Percentiles rank a stretch among this genome's conserved stretches.
Conservation (phyloP, 2,113 vertebrate genomes). For the Sebastes schlegelii region DNA sequence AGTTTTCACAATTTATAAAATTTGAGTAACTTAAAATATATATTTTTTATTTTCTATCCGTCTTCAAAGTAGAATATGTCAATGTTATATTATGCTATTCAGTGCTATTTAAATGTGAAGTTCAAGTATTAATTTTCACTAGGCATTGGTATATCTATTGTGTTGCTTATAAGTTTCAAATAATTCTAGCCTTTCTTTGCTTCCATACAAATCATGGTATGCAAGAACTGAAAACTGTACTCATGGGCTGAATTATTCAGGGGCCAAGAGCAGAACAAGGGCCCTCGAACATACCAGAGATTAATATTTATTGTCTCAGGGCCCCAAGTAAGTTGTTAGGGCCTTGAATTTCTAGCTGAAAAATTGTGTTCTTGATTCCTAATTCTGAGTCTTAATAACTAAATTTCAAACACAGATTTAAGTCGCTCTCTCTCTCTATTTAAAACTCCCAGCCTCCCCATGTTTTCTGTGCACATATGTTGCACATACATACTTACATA, state of each 20-base stretch:
- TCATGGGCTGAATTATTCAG: not conserved
- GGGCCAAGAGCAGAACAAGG: not conserved
- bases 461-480: slow-evolving; percentile 35
- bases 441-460: slow-evolving; percentile 5
- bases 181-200: not conserved
- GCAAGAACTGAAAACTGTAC: not conserved
- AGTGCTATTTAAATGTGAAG: not conserved
- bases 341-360: not conserved
- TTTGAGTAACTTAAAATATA: not conserved
- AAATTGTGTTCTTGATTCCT: not conserved
- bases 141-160: not conserved
- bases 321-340: not conserved
- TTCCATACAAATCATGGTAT: not conserved
- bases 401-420: not conserved
- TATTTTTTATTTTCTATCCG: not conserved
- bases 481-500: slow-evolving; percentile 17
- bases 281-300: not conserved
- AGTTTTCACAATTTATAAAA: not conserved
- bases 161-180: not conserved
- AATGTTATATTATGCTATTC: not conserved
- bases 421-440: not conserved
- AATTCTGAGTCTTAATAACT: not conserved
- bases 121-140: not conserved
- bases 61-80: not conserved
- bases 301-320: not conserved